Percentiles rank a stretch among this genome's conserved stretches.
Conservation (phyloP, 2,888 invertebrate genomes). For the Gandaritis pyraliata region DNA sequence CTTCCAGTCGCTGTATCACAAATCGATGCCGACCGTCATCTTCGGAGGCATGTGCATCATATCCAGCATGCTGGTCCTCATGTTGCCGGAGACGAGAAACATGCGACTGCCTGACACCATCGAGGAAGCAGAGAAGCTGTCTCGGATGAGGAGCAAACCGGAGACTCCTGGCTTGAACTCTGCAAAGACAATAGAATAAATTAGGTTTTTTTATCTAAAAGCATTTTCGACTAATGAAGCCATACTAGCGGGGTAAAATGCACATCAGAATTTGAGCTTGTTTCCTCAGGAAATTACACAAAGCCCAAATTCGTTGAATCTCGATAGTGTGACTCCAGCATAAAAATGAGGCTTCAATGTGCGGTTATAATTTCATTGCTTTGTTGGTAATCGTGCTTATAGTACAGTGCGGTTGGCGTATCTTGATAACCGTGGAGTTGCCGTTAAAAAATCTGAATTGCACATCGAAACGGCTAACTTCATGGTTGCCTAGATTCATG, state of each 20-base stretch:
- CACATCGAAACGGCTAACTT: no score
- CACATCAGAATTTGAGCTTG: no score
- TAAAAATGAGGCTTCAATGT: background rate
- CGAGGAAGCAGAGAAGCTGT: constrained; percentile 86
- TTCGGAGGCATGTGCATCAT: constrained; percentile 86
- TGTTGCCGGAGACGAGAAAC: constrained; percentile 89
- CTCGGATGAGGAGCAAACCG: constrained; percentile 60
- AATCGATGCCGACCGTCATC: constrained; percentile 85
- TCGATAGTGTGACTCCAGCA: no score
- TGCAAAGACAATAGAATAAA: constrained; percentile 3
- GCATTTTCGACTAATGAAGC: background rate
- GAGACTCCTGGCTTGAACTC: constrained; percentile 33
- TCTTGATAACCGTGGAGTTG: no score
- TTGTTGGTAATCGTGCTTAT: no score
- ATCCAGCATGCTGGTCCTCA: constrained; percentile 85
- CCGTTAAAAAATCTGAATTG: no score
- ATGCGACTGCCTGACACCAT: constrained; percentile 88
- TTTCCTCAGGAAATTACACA: no score
- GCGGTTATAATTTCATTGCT: no score
- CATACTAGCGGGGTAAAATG: no score
- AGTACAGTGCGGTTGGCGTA: no score
- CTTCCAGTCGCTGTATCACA: constrained; percentile 71
- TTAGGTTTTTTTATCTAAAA: background rate
- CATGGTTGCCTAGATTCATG: no score
- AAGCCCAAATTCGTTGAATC: no score